Base-by-base conservation (phyloP, 2,113 vertebrate species). In the Larimichthys crocea region DNA sequence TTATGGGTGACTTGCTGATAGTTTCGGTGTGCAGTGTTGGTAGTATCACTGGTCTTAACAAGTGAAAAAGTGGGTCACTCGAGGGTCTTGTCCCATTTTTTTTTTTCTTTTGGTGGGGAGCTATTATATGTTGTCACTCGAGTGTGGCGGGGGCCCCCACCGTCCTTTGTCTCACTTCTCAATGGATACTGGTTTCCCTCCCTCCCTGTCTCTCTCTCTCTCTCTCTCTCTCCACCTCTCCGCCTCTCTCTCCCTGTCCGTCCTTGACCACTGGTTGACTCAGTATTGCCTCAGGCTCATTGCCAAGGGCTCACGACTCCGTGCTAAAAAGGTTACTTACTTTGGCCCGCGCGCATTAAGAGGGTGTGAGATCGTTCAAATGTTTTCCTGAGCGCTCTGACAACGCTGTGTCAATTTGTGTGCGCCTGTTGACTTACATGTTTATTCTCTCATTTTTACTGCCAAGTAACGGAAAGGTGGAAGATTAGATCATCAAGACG, bases 81-180 rank as follows among this genome's bases (percentile, higher is more conserved):
- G 1, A 60, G 76, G 76, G 67, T 86, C 74, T 85, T 77, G 84
- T 71, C 75, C 77, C 62, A 68, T 78, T 76, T 85, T 87, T 83
- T 83, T 86, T 74, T 80, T 56, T 50, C 19, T 53, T n/a, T 19
- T 8, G 5, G n/a, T 11, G 67, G 77, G 46, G 74, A 57, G 65
- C 77, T 85, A 86, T 94, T 93, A 88, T 93, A 86, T 84, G 61
- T 70, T 86, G 74, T 86, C 81, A 88, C 57, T 90, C 63, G 50
- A 88, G 83, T 92, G 89, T 93, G 84, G 22, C 15, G 74, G 68
- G 67, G 75, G 84, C 77, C 77, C 50, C 78, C 11, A 7, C 76
- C 56, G 29, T 69, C 68, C 84, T 91, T 92, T 91, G 86, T 89
- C 67, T 87, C 76, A 59, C 80, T 66, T 76, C 70, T 90, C 83